Evolutionary conservation across 1,140 invertebrate genomes (phyloP).

Genomic region (Drosophila mayri): DNA sequence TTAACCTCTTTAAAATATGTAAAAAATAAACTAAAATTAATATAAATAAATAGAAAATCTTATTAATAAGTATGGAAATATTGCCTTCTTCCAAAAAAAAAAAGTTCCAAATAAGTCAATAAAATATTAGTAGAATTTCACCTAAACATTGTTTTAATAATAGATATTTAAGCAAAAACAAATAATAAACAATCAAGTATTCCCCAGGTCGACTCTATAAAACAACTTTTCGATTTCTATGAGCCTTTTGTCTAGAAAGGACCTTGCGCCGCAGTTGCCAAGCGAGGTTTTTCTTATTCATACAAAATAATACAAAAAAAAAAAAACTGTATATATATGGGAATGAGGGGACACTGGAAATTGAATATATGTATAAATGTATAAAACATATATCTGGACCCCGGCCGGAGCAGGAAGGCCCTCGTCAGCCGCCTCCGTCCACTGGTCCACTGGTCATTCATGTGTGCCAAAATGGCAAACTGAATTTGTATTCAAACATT

Average conservation of each 20-base stretch:
- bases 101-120: no score
- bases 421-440: slow-evolving; percentile 26
- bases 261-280: slow-evolving; percentile 12
- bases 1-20: no score
- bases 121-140: no score
- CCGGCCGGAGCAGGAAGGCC: slow-evolving; percentile 2
- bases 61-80: no score
- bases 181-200: no score
- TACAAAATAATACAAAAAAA: slow-evolving; percentile 42
- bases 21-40: no score
- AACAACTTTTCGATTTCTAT: no score
- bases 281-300: slow-evolving; percentile 63
- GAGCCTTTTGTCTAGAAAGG: slow-evolving; percentile 34
- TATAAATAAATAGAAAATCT: no score
- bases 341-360: slow-evolving; percentile 39
- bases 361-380: slow-evolving; percentile 22
- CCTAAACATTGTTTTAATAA: no score
- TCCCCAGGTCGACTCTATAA: not conserved
- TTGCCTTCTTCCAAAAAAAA: no score
- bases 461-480: slow-evolving; percentile 83
- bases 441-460: slow-evolving; percentile 71
- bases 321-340: not conserved
- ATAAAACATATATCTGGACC: not conserved
- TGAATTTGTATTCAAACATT: slow-evolving; percentile 82
- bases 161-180: no score